Evolutionary conservation across 1,140 invertebrate species (phyloP), one percentile per base, ranked within the genome.

Genomic region (Thereuonema tuberculata): DNA sequence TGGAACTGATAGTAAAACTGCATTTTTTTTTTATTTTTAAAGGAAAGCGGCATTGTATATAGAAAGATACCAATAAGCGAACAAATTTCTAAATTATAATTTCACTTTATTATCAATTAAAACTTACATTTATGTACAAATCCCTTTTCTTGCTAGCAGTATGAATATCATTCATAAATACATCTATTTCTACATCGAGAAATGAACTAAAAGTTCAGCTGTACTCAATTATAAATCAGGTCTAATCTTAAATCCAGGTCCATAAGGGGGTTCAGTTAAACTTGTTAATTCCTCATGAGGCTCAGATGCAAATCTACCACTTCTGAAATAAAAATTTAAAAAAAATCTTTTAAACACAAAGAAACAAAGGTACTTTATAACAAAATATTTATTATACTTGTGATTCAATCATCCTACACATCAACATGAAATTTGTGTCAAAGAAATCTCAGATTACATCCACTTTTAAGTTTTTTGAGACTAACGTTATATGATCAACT

Each of bases 281-380:
- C 89, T 92, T 3, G 95, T 98, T 5, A 94, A 78, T 17, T 87
- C 86, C 53, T 81, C 84, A 50, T 81, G 75, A 0, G 96, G 96
- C 75, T 99, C 96, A 52, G 87, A 83, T 3, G 93, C 89, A 76
- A 86, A 93, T 67, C 94, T 81, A 31, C 88, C 89, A 75, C 78
- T 91, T 68, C 87, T 84, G 65, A 54, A 76, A 75, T 63, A 63
- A 67, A 59, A 56, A 53, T 17, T 9, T 37, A 37, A 5, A 37
- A 37, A 37, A 9, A 9, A 9, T 37, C 31, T 9, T 5, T 37
- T 37, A 17, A 9, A 9, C 5, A 37, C 17, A 37, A 9, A 37
- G 31, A 37, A 37, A 5, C 17, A 5, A 37, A 37, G n/a, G n/a
- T n/a, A n/a, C n/a, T n/a, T n/a, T n/a, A 37, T 37, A 37, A 37